Base-by-base conservation (phyloP, 2,113 vertebrate genomes). In the Clarias macrocephalus region DNA sequence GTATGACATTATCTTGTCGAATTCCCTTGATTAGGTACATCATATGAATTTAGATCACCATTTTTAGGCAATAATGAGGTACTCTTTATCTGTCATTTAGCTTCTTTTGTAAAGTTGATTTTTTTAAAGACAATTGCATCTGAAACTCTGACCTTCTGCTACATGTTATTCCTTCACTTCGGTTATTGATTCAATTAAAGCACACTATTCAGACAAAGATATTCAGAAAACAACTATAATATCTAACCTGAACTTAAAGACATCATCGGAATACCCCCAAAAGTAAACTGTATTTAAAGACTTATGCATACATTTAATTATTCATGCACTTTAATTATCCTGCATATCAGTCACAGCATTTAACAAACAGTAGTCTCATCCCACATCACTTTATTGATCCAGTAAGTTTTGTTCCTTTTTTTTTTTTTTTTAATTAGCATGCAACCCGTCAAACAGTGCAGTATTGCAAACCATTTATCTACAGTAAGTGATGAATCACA, bases 1-100 rank as follows among this genome's bases (percentile, higher is more conserved):
- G 72, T 87, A 25, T 86, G 85, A 7, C 81, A 79, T 68, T 87
- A 84, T 84, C 81, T 83, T 87, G 75, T 87, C 60, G 37, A 77
- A 83, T 42, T 77, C 60, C 28, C 81, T 83, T 87, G 86, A 87
- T 87, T 87, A 79, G 62, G 52, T 66, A 79, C 62, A 68, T 77
- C 72, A 57, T 42, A 66, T 83, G 80, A 87, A 87, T 87, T 83
- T 60, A 87, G 37, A 82, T 83, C 66, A 87, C 68, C 42, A 73
- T 75, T 82, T 63, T 54, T 52, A 28, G 33, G 66, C 79, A 63
- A 60, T 63, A 72, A 75, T 73, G 56, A 54, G 3, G 56, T 66
- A 82, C 80, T 82, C 21, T 48, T 72, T 21, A 82, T 28, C 23
- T 25, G 16, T 42, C 30, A 30, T 81, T 66, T 72, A 30, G 63